Evolutionary conservation across 2,113 vertebrate species (phyloP).

Genomic region (Gasterosteus nipponicus): DNA sequence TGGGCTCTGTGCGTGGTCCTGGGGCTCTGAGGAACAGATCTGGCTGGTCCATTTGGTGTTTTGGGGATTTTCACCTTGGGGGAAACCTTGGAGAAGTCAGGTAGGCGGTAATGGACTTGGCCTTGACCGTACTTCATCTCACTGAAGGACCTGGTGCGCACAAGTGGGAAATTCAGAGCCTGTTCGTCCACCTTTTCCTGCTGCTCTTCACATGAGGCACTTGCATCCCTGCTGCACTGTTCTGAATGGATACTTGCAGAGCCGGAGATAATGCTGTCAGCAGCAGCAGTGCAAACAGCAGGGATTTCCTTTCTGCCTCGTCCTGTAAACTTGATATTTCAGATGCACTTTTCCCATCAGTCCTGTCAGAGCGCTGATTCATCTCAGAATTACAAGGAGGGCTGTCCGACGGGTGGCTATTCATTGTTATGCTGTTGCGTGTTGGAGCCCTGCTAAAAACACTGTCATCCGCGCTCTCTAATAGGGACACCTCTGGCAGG

Average conservation of each 20-base stretch:
- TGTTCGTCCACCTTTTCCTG: constrained; percentile 15
- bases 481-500: constrained; percentile 84
- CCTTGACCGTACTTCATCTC: constrained; percentile 79
- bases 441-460: constrained; percentile 48
- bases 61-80: constrained; percentile 83
- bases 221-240: constrained; percentile 10
- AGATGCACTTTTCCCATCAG: constrained; percentile 16
- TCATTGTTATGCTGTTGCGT: constrained; percentile 9
- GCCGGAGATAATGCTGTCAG: constrained; percentile 23
- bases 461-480: constrained; percentile 82
- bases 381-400: constrained; percentile 1
- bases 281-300: constrained; percentile 12
- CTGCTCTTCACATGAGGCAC: not conserved
- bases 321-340: constrained; percentile 16
- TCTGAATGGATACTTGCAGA: constrained; percentile 22
- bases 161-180: constrained; percentile 51
- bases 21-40: constrained; percentile 53
- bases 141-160: constrained; percentile 68
- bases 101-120: constrained; percentile 79
- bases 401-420: constrained; percentile 8
- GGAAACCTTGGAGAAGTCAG: constrained; percentile 81
- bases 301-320: constrained; percentile 14
- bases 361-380: constrained; percentile 2
- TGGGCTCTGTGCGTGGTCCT: constrained; percentile 64
- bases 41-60: constrained; percentile 46